Evolutionary conservation across 1,140 invertebrate genomes (phyloP), one percentile per base, ranked within the genome.

Genomic region (Druon quercuslanigerum): DNA sequence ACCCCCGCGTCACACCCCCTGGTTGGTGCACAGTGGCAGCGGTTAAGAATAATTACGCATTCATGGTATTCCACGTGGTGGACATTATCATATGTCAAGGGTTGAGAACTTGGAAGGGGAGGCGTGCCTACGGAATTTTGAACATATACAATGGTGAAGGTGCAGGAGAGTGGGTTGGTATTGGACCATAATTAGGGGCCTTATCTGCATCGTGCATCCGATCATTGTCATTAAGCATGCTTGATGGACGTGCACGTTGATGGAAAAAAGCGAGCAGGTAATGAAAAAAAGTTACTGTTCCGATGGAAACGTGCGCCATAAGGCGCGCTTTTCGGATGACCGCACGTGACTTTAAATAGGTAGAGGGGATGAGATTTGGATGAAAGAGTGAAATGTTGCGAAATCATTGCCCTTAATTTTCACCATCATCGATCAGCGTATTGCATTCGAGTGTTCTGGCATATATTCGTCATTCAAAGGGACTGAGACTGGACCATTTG

Each of bases 21-120:
- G 74, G 12, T 19, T 60, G 11, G 50, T 70, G 79, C 51, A 70
- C 71, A 33, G 54, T 75, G 75, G 79, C 84, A 87, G 87, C 87
- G 85, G 85, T 89, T 87, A 83, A 79, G 76, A 86, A 83, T 86
- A 86, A 89, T 89, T 89, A 89, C 75, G 81, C 82, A 89, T 89
- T 89, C 85, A 86, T 84, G 79, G 75, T 80, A 82, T 83, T 88
- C 81, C 78, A 60, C 50, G 78, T 74, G 57, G 52, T 83, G 74
- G 57, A 72, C 70, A 75, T 71, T 75, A 82, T 85, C 82, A 79
- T 81, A 80, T 74, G 85, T 82, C 82, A 86, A 86, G 84, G 83
- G 87, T 87, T 86, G 83, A 75, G 73, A 71, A 78, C 75, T 73
- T 75, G 60, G 66, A 74, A 75, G 72, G 57, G 56, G 57, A 56